Percentiles rank a stretch among this genome's conserved stretches.
These are phyloP conservation scores for Dromiciops gliroides DNA, from an alignment of 2,113 vertebrate genomes.

Conservation along the genomic window DNA sequence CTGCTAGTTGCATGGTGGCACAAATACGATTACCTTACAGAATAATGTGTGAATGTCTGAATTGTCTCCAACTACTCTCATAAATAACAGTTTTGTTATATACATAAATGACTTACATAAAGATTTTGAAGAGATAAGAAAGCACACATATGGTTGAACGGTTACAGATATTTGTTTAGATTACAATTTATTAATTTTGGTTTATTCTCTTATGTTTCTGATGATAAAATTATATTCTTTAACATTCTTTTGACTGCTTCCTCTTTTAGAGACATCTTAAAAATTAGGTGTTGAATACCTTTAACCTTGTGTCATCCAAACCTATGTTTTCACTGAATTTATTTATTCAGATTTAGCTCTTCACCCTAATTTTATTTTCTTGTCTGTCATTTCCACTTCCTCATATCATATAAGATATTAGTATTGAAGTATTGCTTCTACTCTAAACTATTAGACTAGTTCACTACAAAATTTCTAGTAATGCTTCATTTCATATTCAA, in stretches of 20 bases:
- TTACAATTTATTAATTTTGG: neutral
- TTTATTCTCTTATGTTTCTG: neutral
- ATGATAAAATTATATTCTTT: neutral
- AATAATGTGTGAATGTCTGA: neutral
- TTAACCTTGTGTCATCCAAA: neutral
- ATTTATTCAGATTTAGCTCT: no score
- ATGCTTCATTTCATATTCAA: neutral
- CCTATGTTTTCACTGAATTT: neutral
- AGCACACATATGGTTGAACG: neutral
- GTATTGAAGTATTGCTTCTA: neutral
- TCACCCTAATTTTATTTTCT: neutral
- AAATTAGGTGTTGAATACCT: neutral
- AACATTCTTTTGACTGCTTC: neutral
- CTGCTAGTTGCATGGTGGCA: neutral
- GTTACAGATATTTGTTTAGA: neutral
- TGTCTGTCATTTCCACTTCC: neutral
- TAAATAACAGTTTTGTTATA: neutral
- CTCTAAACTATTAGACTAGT: neutral
- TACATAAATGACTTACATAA: neutral
- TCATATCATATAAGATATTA: neutral
- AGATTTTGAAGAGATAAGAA: neutral
- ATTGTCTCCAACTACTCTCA: neutral
- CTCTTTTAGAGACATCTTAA: neutral
- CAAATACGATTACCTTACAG: neutral
- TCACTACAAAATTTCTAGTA: neutral